These are phyloP conservation scores for Ernsta delagoae DNA, from an alignment of 2,888 invertebrate species.

Conservation along the genomic window DNA sequence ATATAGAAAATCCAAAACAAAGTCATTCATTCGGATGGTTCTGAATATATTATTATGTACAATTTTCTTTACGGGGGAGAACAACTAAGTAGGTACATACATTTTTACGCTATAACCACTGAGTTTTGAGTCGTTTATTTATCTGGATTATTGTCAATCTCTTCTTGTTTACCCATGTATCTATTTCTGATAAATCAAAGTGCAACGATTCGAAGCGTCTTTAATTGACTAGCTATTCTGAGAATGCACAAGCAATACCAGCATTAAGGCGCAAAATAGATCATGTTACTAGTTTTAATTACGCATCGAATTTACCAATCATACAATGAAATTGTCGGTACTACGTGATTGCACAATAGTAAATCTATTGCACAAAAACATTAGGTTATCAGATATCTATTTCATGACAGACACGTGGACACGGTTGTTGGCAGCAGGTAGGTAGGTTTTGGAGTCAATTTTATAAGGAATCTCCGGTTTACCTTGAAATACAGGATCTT, in stretches of 20 bases:
- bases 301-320: conserved; percentile 27
- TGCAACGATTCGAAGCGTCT: conserved; percentile 28
- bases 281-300: conserved; percentile 33
- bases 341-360: neutral
- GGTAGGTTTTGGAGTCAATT: conserved; percentile 64
- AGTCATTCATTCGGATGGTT: too few relatives aligned
- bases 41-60: too few relatives aligned
- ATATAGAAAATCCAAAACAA: too few relatives aligned
- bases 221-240: conserved; percentile 32
- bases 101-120: too few relatives aligned
- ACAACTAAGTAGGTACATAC: too few relatives aligned
- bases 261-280: conserved; percentile 15
- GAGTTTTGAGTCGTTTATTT: too few relatives aligned
- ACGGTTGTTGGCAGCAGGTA: conserved; percentile 44
- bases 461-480: conserved; percentile 58
- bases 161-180: conserved; percentile 9
- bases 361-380: neutral
- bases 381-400: neutral
- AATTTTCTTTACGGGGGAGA: too few relatives aligned
- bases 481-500: conserved; percentile 50
- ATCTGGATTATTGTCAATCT: too few relatives aligned
- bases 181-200: conserved; percentile 34
- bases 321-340: conserved; percentile 10
- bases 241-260: conserved; percentile 25
- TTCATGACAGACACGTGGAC: neutral